phyloP scores from a whole-genome alignment of 2,797 vertebrate genomes.

The Acanthurus tractus region DNA sequence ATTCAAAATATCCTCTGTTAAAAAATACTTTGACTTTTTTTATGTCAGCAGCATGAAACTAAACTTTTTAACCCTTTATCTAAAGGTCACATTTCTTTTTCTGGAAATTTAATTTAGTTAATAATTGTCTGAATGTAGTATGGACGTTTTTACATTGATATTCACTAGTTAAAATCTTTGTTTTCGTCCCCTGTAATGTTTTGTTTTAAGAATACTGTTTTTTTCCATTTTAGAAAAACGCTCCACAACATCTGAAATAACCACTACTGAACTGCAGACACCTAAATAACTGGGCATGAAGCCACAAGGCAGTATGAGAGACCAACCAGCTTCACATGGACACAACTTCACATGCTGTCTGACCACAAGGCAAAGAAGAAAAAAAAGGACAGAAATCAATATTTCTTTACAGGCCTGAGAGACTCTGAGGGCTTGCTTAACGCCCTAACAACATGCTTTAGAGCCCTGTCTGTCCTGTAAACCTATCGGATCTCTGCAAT shows the following conservation, averaged over 20 bases:
- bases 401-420: slow-evolving; percentile 77
- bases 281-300: slow-evolving; percentile 58
- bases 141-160: background rate
- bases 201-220: background rate
- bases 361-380: slow-evolving; percentile 67
- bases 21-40: too few species aligned
- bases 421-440: slow-evolving; percentile 78
- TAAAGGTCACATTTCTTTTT: too few species aligned
- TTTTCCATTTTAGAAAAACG: slow-evolving; percentile 7
- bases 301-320: slow-evolving; percentile 58
- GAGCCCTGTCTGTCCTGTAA: slow-evolving; percentile 67
- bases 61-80: too few species aligned
- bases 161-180: background rate
- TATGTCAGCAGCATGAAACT: too few species aligned
- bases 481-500: slow-evolving; percentile 84
- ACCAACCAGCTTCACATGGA: slow-evolving; percentile 63
- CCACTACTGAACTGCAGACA: slow-evolving; percentile 33
- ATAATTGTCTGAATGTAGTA: background rate
- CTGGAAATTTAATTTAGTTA: too few species aligned
- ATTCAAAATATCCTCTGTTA: too few species aligned
- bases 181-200: background rate
- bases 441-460: slow-evolving; percentile 76
- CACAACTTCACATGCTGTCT: slow-evolving; percentile 78
- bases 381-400: slow-evolving; percentile 80
- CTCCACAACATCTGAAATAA: slow-evolving; percentile 36